Evolutionary conservation across 53 echinoderm and acorn worm genomes (phyloP), one percentile per base, ranked within the genome.

Genomic region (Holothuria leucospilota): DNA sequence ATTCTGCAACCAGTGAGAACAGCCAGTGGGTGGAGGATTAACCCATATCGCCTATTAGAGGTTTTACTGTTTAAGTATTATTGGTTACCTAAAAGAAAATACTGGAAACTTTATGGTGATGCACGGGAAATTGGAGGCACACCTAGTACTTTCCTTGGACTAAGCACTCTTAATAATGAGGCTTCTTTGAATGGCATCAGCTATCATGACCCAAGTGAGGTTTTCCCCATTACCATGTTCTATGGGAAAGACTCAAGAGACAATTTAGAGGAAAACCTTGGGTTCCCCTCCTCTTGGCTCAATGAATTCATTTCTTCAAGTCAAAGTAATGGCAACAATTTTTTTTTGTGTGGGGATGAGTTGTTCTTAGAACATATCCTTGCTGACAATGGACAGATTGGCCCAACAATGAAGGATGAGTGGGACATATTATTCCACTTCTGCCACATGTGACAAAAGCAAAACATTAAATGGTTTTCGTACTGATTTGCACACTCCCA

Each of bases 271-370:
- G n/a, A 40, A 5, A 77, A 77, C 14, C 21, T 77, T 1, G 77
- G 56, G 12, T 56, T 24, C 24, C 77, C 51, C 51, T 26, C 26
- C n/a, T n/a, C 25, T 21, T 77, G 52, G 52, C 52, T 77, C 15
- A 6, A 77, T 77, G 28, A 77, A 5, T 77, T 77, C 23, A 77
- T 23, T 12, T 1, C 0, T 3, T 34, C 25, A 16, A 27, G 18
- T 51, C 51, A n/a, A 77, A 7, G 51, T 1, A 20, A 52, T 4
- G 52, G 9, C 13, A 52, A 52, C 9, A 14, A 25, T 6, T 77
- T 77, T 20, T 77, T 52, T 49, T 25, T 77, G 0, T 23, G n/a
- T 56, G 77, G 77, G 4, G 77, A 77, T 77, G 77, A 77, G n/a
- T 13, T 77, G 6, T 77, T 77, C 16, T 20, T 77, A 8, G 53